Evolutionary conservation across 30 jellyfish, hydroid and myxozoan genomes (phyloP), one percentile per base, ranked within the genome.

Genomic region (Aurelia sp.): DNA sequence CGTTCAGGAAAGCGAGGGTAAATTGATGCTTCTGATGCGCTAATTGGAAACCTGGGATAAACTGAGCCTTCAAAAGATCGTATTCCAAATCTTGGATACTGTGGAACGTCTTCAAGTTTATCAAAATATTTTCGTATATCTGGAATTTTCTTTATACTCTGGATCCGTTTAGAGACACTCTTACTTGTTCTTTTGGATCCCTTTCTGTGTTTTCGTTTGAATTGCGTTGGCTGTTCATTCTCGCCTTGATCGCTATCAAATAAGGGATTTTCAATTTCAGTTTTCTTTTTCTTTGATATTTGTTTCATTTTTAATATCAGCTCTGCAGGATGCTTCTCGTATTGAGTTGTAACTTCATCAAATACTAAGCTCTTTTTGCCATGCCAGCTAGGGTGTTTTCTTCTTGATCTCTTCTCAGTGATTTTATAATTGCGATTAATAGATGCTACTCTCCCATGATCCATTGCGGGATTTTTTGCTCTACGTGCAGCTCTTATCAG

Each of bases 1-100:
- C 83, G 48, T 53, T n/a, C 68, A 11, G 93, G 76, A 48, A 84
- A 84, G 8, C 93, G 86, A n/a, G 93, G 93, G 47, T 59, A 84
- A 8, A 20, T 31, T n/a, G 62, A 61, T 0, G 41, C 51, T 16
- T 68, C 59, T 10, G 74, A 27, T 7, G 62, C 55, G 21, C 76
- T 53, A 6, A 84, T 22, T 27, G 86, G 87, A 37, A 84, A 84
- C 33, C 93, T 79, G 4, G 92, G 92, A 40, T 17, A 82, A 30
- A 50, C 72, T 15, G n/a, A 37, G 5, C 85, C 82, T 59, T 71
- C 78, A 40, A 69, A 59, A 8, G 72, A 69, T 48, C n/a, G 23
- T 37, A 82, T 70, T 20, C 16, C 79, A 59, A 82, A 82, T 58
- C 85, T 18, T 27, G 93, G 93, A 61, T 84, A 84, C 40, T 84